A percentile compares a stretch with the other conserved stretches of the same genome.
These are phyloP conservation scores for Rhodeus uyekii DNA, from an alignment of 2,797 vertebrate genomes.

Conservation along the genomic window DNA sequence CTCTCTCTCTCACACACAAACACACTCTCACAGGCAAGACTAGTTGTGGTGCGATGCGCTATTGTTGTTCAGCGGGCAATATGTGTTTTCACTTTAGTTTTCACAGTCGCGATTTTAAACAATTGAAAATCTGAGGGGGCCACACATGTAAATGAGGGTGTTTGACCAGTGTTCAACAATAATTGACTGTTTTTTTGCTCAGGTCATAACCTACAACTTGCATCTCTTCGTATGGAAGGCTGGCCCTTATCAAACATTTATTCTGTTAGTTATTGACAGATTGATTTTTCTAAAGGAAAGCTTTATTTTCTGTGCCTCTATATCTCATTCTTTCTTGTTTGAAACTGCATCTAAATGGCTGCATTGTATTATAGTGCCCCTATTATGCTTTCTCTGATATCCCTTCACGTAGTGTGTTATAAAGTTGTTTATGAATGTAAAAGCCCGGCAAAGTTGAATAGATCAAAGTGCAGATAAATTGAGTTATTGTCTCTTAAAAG, in stretches of 20 bases:
- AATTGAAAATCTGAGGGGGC: no score
- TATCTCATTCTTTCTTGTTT: no score
- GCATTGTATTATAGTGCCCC: neutral
- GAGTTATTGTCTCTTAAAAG: neutral
- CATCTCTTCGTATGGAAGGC: neutral
- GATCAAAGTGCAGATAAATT: neutral
- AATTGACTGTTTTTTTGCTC: slow-evolving; percentile 17
- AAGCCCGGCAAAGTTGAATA: neutral
- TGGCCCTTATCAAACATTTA: neutral
- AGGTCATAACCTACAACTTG: neutral
- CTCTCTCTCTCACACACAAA: no score
- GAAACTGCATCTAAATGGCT: neutral
- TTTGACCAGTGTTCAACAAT: slow-evolving; percentile 21
- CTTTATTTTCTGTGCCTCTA: neutral
- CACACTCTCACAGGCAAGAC: no score
- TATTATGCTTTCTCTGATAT: neutral
- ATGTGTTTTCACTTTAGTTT: no score
- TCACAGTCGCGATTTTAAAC: no score
- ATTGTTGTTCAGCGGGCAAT: no score
- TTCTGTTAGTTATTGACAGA: neutral
- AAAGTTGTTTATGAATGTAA: neutral
- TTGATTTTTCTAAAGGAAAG: neutral
- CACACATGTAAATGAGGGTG: no score
- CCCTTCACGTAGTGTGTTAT: neutral
- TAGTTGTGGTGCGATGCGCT: no score